Base-by-base conservation (phyloP, 1,140 invertebrate genomes). In the Pectinophora gossypiella region DNA sequence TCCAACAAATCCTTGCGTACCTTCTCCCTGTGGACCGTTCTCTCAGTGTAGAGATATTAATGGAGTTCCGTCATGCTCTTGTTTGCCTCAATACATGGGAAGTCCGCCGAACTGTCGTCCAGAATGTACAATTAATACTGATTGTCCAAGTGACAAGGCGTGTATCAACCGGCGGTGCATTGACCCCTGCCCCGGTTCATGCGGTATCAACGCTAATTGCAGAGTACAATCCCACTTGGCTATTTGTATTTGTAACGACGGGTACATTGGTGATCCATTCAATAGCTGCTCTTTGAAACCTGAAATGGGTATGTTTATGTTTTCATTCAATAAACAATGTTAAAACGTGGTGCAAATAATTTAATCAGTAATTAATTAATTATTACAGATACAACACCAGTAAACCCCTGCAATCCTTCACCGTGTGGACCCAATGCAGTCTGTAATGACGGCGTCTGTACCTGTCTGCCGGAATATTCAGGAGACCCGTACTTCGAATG, bases 371-470 rank as follows among this genome's bases (percentile, higher is more conserved):
- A 40, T 40, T 44, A 4, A 44, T 19, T 44, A 46, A 59, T 43
- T 64, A 69, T 67, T 64, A 19, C 56, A 81, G 78, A 86, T 51
- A 59, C 68, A 19, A 63, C 59, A 4, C 76, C 85, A n/a, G 72
- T 85, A 46, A 89, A 92, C 68, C 89, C 85, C 18, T 92, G 91
- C 61, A 87, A 89, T 53, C 90, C 90, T 50, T 89, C 89, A 22
- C 90, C 91, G 16, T 93, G 91, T 77, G 92, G 91, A 51, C 71
- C 94, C 15, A 96, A 96, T 80, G 91, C 95, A 6, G 89, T 92
- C 63, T 97, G 95, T 72, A 90, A 93, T 50, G 91, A 93, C 64
- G 93, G 91, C 61, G 90, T 93, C 64, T 97, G 95, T 65, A 94
- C 90, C 57, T 97, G 95, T 67, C 89, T 91, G 61, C 85, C 91